Evolutionary conservation across 2,888 invertebrate genomes (phyloP).

Genomic region (Drosophila antonietae): DNA sequence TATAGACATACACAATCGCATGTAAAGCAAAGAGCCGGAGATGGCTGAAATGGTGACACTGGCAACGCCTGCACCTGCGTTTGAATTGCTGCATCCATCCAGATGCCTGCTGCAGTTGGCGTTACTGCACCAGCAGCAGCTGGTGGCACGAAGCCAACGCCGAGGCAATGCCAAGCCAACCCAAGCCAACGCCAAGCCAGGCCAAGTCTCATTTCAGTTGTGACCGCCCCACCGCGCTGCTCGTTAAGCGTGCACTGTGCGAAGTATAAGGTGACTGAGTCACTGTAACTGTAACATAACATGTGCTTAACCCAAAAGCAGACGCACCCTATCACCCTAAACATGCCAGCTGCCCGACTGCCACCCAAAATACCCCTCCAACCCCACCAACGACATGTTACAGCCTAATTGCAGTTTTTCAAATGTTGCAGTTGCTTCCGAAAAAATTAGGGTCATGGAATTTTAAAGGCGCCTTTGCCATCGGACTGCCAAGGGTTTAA

Average conservation of each 20-base stretch:
- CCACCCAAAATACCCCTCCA: neutral
- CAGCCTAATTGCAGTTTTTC: constrained; percentile 71
- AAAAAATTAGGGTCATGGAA: constrained; percentile 72
- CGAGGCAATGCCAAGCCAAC: neutral
- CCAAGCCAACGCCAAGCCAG: neutral
- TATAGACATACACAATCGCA: constrained; percentile 2
- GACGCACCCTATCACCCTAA: constrained; percentile 38
- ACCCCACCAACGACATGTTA: constrained; percentile 48
- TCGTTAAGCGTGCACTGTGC: constrained; percentile 44
- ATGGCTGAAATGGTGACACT: constrained; percentile 45
- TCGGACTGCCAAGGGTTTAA: constrained; percentile 45
- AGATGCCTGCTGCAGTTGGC: constrained; percentile 36
- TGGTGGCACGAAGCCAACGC: constrained; percentile 19
- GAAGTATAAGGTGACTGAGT: constrained; percentile 52
- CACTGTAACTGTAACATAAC: constrained; percentile 61
- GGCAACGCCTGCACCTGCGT: constrained; percentile 51
- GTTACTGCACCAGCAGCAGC: constrained; percentile 11
- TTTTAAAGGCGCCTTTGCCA: constrained; percentile 59
- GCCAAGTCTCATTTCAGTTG: constrained; percentile 51
- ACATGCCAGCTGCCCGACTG: constrained; percentile 8
- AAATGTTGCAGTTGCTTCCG: constrained; percentile 70
- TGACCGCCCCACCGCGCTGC: constrained; percentile 29
- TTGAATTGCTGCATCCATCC: constrained; percentile 52
- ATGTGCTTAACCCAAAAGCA: constrained; percentile 71
- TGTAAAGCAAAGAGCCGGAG: constrained; percentile 25